A percentile compares a stretch with the other conserved stretches of the same genome.
phyloP scores from a whole-genome alignment of 2,113 vertebrate genomes.

The Puma concolor region DNA sequence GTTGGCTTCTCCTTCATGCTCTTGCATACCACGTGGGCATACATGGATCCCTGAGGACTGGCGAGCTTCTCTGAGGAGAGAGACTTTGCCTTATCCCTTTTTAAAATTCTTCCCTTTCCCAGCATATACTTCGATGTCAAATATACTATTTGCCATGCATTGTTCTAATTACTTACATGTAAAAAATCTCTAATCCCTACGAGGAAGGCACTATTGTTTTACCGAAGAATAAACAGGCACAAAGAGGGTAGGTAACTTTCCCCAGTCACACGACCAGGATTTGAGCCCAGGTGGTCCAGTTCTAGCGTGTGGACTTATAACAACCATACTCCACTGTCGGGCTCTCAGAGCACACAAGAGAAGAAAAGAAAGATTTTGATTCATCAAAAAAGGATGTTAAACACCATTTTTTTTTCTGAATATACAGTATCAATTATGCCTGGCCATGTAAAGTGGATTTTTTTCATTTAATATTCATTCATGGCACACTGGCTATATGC shows the following conservation, averaged over 20 bases:
- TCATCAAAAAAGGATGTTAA: neutral
- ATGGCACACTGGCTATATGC: neutral
- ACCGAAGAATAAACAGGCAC: neutral
- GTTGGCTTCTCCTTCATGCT: neutral
- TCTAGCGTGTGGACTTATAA: neutral
- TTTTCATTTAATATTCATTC: neutral
- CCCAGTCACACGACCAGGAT: neutral
- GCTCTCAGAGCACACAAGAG: neutral
- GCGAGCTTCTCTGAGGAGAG: neutral
- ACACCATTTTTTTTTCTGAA: neutral
- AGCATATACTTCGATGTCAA: neutral
- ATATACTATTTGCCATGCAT: neutral
- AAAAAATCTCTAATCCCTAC: neutral
- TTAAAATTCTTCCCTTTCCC: neutral
- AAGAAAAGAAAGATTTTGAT: neutral
- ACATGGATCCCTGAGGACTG: neutral
- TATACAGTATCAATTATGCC: neutral
- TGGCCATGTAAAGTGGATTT: neutral
- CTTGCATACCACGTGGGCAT: rapidly evolving
- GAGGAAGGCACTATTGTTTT: neutral
- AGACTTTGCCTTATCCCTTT: neutral
- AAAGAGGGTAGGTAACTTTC: neutral
- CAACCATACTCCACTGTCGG: neutral
- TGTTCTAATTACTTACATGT: neutral
- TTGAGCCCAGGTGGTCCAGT: neutral